Base-by-base conservation (phyloP, 1,140 invertebrate species). In the Potamilus streckersoni region DNA sequence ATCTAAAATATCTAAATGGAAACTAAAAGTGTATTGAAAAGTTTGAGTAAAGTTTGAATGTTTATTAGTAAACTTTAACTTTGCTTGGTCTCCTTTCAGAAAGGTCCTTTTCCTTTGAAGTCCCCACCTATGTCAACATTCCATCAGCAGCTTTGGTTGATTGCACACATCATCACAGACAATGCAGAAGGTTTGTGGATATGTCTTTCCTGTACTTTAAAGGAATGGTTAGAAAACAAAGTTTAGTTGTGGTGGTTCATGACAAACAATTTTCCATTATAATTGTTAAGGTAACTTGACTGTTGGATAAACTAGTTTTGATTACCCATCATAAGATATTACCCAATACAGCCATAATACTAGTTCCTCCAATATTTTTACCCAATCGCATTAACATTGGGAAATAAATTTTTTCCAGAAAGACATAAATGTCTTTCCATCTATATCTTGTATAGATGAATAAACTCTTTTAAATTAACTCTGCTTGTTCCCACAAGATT, bases 141-240 rank as follows among this genome's bases (percentile, higher is more conserved):
- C 82, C 94, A 94, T 74, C 96, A 98, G 89, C 96, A 98, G 87
- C 88, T 99, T 68, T 98, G 97, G 96, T 90, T 99, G 0, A 94
- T 96, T 69, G 95, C 95, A 57, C 94, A 95, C 88, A 92, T 98
- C 82, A 91, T 94, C 19, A 97, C 95, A 11, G 93, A 94, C 71
- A 96, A 96, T 90, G 94, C 92, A 74, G 95, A 96, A 89, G 95
- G 96, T 96, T 91, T 87, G 85, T 72, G 81, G 61, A 27, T 58
- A 15, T 49, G 57, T 16, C 49, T 60, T 55, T 20, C 13, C 6
- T 38, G 17, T 17, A 31, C 69, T 38, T 20, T 23, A 2, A 31
- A 31, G 27, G 27, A 31, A 31, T 31, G 13, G 11, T 49, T 16
- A 49, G 14, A 11, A 20, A 15, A 15, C 13, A 16, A 58, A 66